Evolutionary conservation across 2,888 invertebrate genomes (phyloP).

Genomic region (Brachycybe producta): DNA sequence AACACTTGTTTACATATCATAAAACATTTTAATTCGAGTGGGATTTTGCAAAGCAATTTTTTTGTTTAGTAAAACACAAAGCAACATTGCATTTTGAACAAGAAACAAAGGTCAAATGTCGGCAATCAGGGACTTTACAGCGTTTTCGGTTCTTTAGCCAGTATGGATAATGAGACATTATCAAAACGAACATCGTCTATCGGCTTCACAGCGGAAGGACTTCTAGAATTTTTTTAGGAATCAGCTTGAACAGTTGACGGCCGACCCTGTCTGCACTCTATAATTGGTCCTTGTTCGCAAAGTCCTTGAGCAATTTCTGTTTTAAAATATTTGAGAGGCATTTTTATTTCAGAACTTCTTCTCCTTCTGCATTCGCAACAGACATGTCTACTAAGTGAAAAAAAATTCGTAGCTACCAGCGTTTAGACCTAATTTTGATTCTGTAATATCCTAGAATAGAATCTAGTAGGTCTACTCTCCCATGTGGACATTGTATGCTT

Average conservation of each 20-base stretch:
- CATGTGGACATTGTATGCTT: conserved; percentile 9
- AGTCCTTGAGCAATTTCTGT: conserved; percentile 1
- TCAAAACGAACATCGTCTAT: not conserved
- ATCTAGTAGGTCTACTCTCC: conserved; percentile 12
- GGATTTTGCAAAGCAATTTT: conserved; percentile 5
- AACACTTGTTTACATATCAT: no score
- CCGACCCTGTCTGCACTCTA: not conserved
- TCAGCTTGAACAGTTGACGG: not conserved
- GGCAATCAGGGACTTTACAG: not conserved
- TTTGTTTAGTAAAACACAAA: conserved; percentile 1
- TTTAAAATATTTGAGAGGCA: conserved; percentile 6
- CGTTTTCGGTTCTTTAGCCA: conserved; percentile 1
- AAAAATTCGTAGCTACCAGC: conserved; percentile 12
- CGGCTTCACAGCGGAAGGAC: not conserved
- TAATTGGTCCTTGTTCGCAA: not conserved
- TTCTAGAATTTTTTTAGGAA: not conserved
- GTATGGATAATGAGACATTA: not conserved
- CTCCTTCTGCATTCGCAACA: conserved; percentile 2
- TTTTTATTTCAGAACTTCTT: not conserved
- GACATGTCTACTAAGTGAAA: conserved; percentile 4
- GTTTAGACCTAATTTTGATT: conserved; percentile 3
- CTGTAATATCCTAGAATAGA: conserved; percentile 10
- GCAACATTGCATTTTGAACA: not conserved
- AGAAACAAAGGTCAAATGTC: not conserved
- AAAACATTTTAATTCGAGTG: not conserved